Evolutionary conservation across 2,797 vertebrate genomes (phyloP), one percentile per base, ranked within the genome.

Genomic region (Pterois miles): DNA sequence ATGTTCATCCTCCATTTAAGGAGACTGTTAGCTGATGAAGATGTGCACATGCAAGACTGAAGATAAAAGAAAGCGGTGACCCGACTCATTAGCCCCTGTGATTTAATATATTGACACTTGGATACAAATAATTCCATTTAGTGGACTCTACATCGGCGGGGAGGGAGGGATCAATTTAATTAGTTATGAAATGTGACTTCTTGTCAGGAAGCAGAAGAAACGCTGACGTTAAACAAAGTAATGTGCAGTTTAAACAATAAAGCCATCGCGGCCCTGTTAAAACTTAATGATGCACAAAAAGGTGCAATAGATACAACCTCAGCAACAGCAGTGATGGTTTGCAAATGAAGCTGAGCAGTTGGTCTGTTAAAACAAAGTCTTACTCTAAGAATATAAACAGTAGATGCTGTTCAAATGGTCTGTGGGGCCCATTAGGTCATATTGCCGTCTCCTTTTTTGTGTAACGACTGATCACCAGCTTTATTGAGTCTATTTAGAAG

Each of bases 91-190:
- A 99, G 97, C 97, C 96, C 86, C 96, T 95, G 96, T 98, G 97
- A 98, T 99, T 99, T 99, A 98, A 97, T 98, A 97, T 99, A 98
- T 98, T 98, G 97, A 99, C 97, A 98, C 97, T 98, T 94, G 94
- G 96, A 96, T 96, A 96, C 96, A 96, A 99, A 99, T 98, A 98
- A 99, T 98, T 98, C 96, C 94, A 95, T 97, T 98, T 98, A 98
- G 97, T 96, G 96, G 96, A 96, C 96, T 96, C 95, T 95, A 46
- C 20, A 95, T 96, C 94, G 94, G 96, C 86, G 95, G 95, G 94
- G 86, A 78, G 95, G 94, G 95, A 94, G 95, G 96, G 97, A 97
- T 99, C 97, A 98, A 98, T 99, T 99, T 98, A 98, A 99, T 99
- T 99, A 98, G 97, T 98, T 98, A 98, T 98, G 97, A 99, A 98